Percentiles rank a stretch among this genome's conserved stretches.
Conservation (phyloP, 2,113 vertebrate genomes). For the Asarcornis scutulata region DNA sequence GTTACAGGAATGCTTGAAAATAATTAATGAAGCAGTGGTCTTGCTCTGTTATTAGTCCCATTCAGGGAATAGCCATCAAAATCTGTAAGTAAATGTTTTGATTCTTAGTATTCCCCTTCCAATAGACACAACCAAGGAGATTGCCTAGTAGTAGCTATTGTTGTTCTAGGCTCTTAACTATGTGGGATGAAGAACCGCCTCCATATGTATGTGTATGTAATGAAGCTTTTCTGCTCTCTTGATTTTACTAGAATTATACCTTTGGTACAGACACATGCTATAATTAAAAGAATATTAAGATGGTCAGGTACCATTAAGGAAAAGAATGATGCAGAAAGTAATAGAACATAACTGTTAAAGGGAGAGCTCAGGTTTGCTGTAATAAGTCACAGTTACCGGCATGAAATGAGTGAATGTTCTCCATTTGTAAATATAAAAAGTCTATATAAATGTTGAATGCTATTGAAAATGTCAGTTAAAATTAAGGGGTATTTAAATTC, state of each 20-base stretch:
- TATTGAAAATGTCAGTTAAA: background rate
- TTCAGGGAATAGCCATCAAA: background rate
- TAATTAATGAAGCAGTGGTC: background rate
- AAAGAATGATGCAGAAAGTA: background rate
- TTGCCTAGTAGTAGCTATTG: background rate
- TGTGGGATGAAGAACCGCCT: background rate
- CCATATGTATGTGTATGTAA: rapidly evolving
- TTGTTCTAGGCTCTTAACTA: background rate
- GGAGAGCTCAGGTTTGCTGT: background rate
- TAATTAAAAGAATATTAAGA: background rate
- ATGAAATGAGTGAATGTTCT: background rate
- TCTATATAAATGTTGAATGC: background rate
- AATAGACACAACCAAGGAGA: background rate
- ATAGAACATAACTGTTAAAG: background rate
- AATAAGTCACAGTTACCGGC: background rate
- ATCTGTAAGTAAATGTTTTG: background rate
- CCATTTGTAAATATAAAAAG: background rate
- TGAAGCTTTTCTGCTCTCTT: background rate
- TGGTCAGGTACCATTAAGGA: background rate
- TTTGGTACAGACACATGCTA: background rate
- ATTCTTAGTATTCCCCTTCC: background rate
- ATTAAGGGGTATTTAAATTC: background rate
- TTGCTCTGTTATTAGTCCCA: background rate
- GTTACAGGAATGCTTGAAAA: background rate
- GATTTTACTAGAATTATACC: background rate